phyloP scores from a whole-genome alignment of 2,888 invertebrate species.

The Tetanocera ferruginea region DNA sequence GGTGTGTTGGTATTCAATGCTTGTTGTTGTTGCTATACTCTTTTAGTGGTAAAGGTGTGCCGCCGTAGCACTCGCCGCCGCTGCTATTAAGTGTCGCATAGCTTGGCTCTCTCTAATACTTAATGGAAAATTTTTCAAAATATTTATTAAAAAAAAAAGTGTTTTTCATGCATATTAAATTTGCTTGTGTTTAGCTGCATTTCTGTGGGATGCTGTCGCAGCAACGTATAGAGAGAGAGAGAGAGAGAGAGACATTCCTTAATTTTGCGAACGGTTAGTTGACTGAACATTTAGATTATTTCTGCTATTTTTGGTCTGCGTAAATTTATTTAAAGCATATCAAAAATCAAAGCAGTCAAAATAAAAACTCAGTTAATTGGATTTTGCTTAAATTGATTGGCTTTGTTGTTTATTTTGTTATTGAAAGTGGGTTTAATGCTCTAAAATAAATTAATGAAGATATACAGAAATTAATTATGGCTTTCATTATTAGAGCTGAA shows the following conservation, averaged over 20 bases:
- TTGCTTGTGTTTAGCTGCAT: not conserved
- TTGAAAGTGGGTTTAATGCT: too few relatives aligned
- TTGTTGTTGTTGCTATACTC: not conserved
- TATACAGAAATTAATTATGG: too few relatives aligned
- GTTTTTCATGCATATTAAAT: constrained; percentile 25
- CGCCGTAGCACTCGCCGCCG: not conserved
- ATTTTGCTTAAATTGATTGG: not conserved
- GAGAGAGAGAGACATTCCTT: not conserved
- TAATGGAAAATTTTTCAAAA: constrained; percentile 4
- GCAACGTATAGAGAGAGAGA: too few relatives aligned
- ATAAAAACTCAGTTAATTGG: not conserved
- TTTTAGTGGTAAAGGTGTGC: not conserved
- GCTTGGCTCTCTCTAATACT: not conserved
- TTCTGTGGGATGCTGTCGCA: not conserved
- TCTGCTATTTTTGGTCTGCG: not conserved
- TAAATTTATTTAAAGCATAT: not conserved
- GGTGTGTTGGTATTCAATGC: not conserved
- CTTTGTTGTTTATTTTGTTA: not conserved
- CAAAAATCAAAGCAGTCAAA: not conserved
- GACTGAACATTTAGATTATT: not conserved
- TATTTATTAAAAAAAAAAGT: constrained; percentile 9
- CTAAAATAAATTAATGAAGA: too few relatives aligned
- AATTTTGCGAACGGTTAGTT: not conserved
- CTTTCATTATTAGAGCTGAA: too few relatives aligned
- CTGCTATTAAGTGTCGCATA: not conserved